Evolutionary conservation across 2,113 vertebrate species (phyloP), one percentile per base, ranked within the genome.

Genomic region (Elephantulus edwardii): DNA sequence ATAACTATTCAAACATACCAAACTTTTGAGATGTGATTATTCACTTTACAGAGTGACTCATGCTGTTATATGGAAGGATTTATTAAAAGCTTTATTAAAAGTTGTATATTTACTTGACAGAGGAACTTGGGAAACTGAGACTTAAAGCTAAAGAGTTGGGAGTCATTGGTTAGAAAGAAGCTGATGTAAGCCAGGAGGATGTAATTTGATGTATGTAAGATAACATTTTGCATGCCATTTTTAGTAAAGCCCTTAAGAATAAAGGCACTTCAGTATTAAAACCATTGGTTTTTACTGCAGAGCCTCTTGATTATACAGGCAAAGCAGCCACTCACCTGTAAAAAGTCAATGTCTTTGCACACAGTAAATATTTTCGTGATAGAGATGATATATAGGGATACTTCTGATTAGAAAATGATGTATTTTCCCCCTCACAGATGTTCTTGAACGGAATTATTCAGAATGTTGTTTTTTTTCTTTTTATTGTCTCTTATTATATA

Each of bases 361-460:
- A 66, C 6, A 40, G 3, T 71, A 64, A 52, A 7, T 62, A 4
- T 40, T 81, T 66, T 71, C 60, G 28, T 88, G 28, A 52, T 70
- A 83, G 48, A 68, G 33, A 33, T 71, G 44, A 66, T 30, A 35
- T 26, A 6, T 56, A 17, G 71, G 46, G n/a, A 28, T 48, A 75
- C 42, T 81, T 93, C 30, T 90, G 44, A 9, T 42, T 83, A 78
- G 35, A 82, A 88, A 89, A 50, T 11, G 1, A 20, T 52, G 19
- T 28, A 38, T 38, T 68, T 54, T 89, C 33, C 4, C 28, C 8
- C 48, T 52, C 30, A 83, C 54, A 70, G 1, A 38, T 79, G 71
- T 89, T 92, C 40, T 76, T 83, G 50, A 28, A 50, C 20, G 81
- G 38, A 79, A 74, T 74, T 86, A 86, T 54, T 94, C 50, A 90